Base-by-base conservation (phyloP, 1,140 invertebrate genomes). In the Diachasmimorpha longicaudata region DNA sequence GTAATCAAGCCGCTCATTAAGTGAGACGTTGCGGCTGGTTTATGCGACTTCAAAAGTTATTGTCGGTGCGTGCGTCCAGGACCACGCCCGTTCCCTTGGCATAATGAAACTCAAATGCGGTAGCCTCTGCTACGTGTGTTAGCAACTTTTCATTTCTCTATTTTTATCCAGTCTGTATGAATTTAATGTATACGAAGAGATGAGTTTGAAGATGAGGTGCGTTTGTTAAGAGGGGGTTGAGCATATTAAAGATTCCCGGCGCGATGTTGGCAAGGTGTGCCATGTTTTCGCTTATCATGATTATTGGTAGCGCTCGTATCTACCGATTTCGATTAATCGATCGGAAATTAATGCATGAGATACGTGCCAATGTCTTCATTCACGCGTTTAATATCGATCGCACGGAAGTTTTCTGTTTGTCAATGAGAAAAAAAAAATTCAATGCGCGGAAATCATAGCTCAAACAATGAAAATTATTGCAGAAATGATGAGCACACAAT, bases 41-140 rank as follows among this genome's bases (percentile, higher is more conserved):
- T 84, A 84, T 84, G 81, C 79, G 80, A 83, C 78, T 84, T 84
- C 77, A 78, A 77, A 83, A 84, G 81, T 84, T 84, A 84, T 84
- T 84, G 83, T 84, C 78, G 77, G 80, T 82, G 81, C 81, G 83
- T 84, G 83, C 75, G 78, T 48, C 42, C 72, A 73, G 77, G 80
- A 81, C 80, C 81, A 82, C 83, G 82, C 82, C 82, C 79, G 79
- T 78, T 46, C n/a, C 73, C 76, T 75, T 77, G 68, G 78, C 73
- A 81, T 82, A 81, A 81, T 83, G 76, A 83, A 79, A 81, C 74
- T 70, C 42, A 78, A 79, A 80, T 52, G 75, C 70, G 67, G 75
- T 76, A 77, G 72, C 44, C 39, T 67, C 67, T 48, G 23, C 58
- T 63, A 63, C 23, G 58, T 63, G 23, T 63, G 23, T 63, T 63